phyloP scores from a whole-genome alignment of 2,888 invertebrate genomes.

The Ganaspis brasiliensis region DNA sequence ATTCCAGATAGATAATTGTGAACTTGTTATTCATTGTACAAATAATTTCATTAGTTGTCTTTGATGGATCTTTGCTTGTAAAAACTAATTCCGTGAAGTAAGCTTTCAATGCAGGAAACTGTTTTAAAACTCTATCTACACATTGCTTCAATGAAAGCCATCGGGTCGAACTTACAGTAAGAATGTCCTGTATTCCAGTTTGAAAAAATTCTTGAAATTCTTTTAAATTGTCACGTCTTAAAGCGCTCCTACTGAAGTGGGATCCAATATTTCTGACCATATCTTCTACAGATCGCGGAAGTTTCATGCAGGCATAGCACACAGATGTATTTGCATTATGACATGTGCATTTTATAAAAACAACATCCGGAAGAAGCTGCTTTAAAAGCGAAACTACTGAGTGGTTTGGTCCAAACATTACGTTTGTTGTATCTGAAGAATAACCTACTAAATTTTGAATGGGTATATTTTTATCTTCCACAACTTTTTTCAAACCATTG shows the following conservation, averaged over 20 bases:
- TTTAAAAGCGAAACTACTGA: slow-evolving; percentile 35
- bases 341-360: slow-evolving; percentile 72
- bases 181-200: slow-evolving; percentile 70
- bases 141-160: slow-evolving; percentile 74
- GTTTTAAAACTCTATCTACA: slow-evolving; percentile 73
- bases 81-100: slow-evolving; percentile 67
- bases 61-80: slow-evolving; percentile 61
- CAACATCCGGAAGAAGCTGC: slow-evolving; percentile 63
- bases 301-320: slow-evolving; percentile 71
- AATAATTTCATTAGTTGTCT: slow-evolving; percentile 56
- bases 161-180: slow-evolving; percentile 58
- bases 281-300: slow-evolving; percentile 62
- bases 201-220: slow-evolving; percentile 73
- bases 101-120: slow-evolving; percentile 67
- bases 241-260: slow-evolving; percentile 65
- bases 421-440: slow-evolving; percentile 69
- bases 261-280: slow-evolving; percentile 63
- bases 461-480: slow-evolving; percentile 62
- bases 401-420: slow-evolving; percentile 65
- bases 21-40: slow-evolving; percentile 64
- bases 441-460: slow-evolving; percentile 65
- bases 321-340: slow-evolving; percentile 72
- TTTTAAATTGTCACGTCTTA: slow-evolving; percentile 62
- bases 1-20: slow-evolving; percentile 65
- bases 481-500: slow-evolving; percentile 54